A percentile compares a stretch with the other conserved stretches of the same genome.
Evolutionary conservation across 2,113 vertebrate species (phyloP).

Genomic region (Hydropotes inermis): DNA sequence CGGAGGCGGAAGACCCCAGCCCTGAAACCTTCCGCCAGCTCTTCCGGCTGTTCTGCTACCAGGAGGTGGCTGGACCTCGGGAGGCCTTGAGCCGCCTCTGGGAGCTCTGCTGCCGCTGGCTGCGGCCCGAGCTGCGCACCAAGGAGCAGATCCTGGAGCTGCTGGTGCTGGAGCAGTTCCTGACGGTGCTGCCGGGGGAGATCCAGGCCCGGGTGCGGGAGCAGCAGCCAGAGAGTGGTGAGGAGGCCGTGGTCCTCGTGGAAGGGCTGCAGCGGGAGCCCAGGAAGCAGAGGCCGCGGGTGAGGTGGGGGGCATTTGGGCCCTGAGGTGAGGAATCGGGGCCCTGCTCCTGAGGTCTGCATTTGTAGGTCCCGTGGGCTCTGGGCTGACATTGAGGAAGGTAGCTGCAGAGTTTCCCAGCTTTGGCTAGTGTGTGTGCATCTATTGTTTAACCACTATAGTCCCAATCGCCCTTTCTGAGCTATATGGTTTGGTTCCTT

Average conservation of each 20-base stretch:
- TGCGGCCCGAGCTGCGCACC: constrained; percentile 12
- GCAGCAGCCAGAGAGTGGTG: constrained; percentile 34
- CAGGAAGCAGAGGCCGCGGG: constrained; percentile 34
- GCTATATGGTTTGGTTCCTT: background rate
- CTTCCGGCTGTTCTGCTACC: constrained; percentile 51
- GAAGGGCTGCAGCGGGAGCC: constrained; percentile 54
- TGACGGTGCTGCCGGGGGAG: background rate
- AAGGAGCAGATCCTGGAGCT: constrained; percentile 59
- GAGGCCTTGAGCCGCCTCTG: constrained; percentile 41
- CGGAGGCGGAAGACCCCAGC: background rate
- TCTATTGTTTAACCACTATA: background rate
- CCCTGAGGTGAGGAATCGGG: background rate
- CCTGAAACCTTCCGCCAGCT: constrained; percentile 42
- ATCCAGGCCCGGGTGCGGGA: constrained; percentile 37
- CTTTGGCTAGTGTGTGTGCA: background rate
- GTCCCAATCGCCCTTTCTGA: background rate
- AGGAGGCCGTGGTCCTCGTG: constrained; percentile 52
- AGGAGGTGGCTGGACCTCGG: background rate
- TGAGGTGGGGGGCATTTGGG: constrained; percentile 25
- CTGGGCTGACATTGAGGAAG: background rate
- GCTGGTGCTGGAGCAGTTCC: constrained; percentile 58
- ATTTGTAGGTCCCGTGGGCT: background rate
- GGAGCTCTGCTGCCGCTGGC: constrained; percentile 52
- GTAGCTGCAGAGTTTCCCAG: background rate
- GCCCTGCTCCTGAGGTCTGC: background rate